Conservation (phyloP, 2,888 invertebrate genomes). For the Venusia cambrica region DNA sequence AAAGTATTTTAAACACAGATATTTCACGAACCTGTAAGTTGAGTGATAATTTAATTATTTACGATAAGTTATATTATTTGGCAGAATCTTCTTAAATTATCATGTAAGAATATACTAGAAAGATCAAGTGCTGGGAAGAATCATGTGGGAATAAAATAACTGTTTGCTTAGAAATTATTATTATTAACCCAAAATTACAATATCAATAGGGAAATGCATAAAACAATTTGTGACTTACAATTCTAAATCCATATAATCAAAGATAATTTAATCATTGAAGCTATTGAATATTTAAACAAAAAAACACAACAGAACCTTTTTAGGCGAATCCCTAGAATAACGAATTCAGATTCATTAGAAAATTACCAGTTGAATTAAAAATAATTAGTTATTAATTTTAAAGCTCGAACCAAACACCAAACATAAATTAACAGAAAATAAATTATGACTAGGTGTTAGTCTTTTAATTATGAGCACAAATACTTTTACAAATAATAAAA, state of each 20-base stretch:
- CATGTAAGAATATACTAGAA: slow-evolving; percentile 4
- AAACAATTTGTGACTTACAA: slow-evolving; percentile 12
- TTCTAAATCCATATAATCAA: slow-evolving; percentile 6
- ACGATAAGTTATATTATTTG: too few relatives aligned
- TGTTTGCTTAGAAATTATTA: slow-evolving; percentile 49
- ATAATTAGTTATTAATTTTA: slow-evolving; percentile 7
- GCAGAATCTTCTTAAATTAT: too few relatives aligned
- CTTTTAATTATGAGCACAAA: slow-evolving; percentile 37
- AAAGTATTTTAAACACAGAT: neutral
- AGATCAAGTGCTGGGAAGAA: slow-evolving; percentile 50
- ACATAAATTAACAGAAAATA: slow-evolving; percentile 23
- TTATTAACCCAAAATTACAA: slow-evolving; percentile 38
- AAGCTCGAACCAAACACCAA: slow-evolving; percentile 23
- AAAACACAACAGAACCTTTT: too few relatives aligned
- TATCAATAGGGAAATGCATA: slow-evolving; percentile 12
- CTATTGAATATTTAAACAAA: slow-evolving; percentile 12
- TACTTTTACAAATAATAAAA: slow-evolving; percentile 14
- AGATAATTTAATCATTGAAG: slow-evolving; percentile 15
- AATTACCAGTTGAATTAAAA: too few relatives aligned
- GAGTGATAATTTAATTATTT: too few relatives aligned
- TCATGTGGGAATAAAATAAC: slow-evolving; percentile 56
- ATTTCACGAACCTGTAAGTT: too few relatives aligned
- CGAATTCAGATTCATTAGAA: too few relatives aligned
- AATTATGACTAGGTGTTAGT: slow-evolving; percentile 60
- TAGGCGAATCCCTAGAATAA: too few relatives aligned